phyloP scores from a whole-genome alignment of 2,113 vertebrate species.

The Tichodroma muraria region DNA sequence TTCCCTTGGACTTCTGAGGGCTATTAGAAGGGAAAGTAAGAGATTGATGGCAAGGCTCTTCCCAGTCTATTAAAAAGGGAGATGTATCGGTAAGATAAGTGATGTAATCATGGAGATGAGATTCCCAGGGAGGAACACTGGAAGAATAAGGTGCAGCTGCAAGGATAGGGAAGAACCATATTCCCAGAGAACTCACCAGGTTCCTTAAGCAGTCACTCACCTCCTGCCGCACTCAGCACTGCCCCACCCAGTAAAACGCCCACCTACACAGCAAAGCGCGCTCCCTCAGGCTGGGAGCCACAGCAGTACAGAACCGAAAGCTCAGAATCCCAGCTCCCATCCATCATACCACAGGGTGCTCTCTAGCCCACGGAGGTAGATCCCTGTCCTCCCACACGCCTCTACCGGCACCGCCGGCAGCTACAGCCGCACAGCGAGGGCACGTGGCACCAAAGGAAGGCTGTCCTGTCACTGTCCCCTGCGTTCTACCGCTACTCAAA shows the following conservation, averaged over 20 bases:
- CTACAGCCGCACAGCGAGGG: rapidly evolving
- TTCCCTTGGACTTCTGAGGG: neutral
- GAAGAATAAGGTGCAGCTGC: neutral
- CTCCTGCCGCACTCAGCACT: neutral
- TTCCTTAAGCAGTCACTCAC: neutral
- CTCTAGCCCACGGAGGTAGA: neutral
- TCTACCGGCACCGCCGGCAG: neutral
- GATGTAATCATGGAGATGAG: neutral
- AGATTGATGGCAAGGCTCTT: neutral
- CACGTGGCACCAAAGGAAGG: neutral
- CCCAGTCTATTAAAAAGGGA: neutral
- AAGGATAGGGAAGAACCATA: neutral
- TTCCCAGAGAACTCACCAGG: neutral
- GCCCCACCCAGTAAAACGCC: neutral
- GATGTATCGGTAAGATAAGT: neutral
- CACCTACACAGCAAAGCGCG: neutral
- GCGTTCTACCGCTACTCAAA: neutral
- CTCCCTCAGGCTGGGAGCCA: neutral
- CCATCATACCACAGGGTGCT: neutral
- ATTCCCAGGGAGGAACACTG: neutral
- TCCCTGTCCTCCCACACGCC: neutral
- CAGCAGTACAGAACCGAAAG: neutral
- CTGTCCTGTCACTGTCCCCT: no score
- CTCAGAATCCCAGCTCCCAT: neutral
- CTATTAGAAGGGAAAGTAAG: neutral